These are phyloP conservation scores for Heteronetta atricapilla DNA, from an alignment of 2,113 vertebrate species.

Conservation along the genomic window DNA sequence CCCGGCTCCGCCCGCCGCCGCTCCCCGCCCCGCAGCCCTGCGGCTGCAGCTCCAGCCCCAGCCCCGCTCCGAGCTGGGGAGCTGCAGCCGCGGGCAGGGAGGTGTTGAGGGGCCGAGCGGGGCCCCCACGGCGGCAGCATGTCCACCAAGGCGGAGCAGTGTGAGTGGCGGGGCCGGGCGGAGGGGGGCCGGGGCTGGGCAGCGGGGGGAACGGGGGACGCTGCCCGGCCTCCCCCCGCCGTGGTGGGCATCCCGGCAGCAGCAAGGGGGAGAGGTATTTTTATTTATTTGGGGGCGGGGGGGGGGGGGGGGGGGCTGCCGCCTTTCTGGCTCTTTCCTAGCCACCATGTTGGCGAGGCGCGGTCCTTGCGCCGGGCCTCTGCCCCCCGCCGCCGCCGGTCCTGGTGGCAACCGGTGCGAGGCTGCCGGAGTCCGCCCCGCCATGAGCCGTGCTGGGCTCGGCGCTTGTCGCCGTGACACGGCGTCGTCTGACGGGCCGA, in stretches of 20 bases:
- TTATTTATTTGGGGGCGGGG: not conserved
- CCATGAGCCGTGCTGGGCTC: too few relatives aligned
- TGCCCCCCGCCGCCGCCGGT: not conserved
- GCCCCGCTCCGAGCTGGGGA: conserved; percentile 49
- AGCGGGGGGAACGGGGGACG: not conserved
- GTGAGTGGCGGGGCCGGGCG: conserved; percentile 82
- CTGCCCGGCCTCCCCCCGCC: not conserved
- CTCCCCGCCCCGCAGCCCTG: conserved; percentile 60
- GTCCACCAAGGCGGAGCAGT: conserved; percentile 98
- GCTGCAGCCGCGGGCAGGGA: not conserved
- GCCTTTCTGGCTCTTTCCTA: not conserved
- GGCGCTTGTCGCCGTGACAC: too few relatives aligned
- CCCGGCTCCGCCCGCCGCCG: conserved; percentile 43
- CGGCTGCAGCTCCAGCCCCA: conserved; percentile 38
- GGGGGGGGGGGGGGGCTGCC: not conserved
- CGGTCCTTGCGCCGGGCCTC: not conserved
- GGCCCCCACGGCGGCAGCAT: conserved; percentile 78
- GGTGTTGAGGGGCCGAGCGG: conserved; percentile 53
- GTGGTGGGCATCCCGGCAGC: not conserved
- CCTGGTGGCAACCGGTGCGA: not conserved
- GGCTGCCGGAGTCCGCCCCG: not conserved
- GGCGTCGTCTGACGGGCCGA: not conserved
- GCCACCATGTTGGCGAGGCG: not conserved
- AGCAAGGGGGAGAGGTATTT: not conserved
- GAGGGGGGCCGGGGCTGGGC: not conserved